Percentiles rank a stretch among this genome's conserved stretches.
Evolutionary conservation across 1,140 invertebrate species (phyloP).

Genomic region (Drosophila neocordata): DNA sequence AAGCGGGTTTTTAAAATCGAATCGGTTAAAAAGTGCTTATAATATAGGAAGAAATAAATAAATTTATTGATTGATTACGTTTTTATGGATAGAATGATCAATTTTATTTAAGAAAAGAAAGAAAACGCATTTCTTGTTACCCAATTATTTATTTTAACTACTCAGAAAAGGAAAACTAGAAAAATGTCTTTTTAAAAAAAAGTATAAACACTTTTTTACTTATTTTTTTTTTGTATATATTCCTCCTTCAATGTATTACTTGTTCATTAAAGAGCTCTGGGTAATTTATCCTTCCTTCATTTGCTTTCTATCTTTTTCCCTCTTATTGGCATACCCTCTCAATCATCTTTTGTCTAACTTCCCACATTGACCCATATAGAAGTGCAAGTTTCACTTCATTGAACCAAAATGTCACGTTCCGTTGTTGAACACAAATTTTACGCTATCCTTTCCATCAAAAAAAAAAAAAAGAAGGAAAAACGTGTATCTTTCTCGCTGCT

Average conservation of each 20-base stretch:
- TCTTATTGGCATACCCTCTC: conserved; percentile 5
- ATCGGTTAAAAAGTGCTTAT: background rate
- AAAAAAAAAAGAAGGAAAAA: background rate
- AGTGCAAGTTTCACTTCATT: conserved; percentile 19
- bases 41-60: too few relatives aligned
- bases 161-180: too few relatives aligned
- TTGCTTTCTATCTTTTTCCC: background rate
- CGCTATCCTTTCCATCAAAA: conserved; percentile 72
- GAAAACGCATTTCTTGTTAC: too few relatives aligned
- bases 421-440: conserved; percentile 38
- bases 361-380: conserved; percentile 56
- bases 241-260: too few relatives aligned
- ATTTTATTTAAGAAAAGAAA: too few relatives aligned
- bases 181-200: too few relatives aligned
- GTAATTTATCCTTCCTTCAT: background rate
- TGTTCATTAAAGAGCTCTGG: background rate
- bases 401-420: conserved; percentile 59
- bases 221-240: background rate
- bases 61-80: too few relatives aligned
- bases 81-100: too few relatives aligned
- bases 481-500: conserved; percentile 12
- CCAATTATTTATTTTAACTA: too few relatives aligned
- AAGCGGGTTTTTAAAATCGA: background rate
- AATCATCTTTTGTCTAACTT: conserved; percentile 10
- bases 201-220: background rate